Base-by-base conservation (phyloP, 1,140 invertebrate species). In the Battus philenor region DNA sequence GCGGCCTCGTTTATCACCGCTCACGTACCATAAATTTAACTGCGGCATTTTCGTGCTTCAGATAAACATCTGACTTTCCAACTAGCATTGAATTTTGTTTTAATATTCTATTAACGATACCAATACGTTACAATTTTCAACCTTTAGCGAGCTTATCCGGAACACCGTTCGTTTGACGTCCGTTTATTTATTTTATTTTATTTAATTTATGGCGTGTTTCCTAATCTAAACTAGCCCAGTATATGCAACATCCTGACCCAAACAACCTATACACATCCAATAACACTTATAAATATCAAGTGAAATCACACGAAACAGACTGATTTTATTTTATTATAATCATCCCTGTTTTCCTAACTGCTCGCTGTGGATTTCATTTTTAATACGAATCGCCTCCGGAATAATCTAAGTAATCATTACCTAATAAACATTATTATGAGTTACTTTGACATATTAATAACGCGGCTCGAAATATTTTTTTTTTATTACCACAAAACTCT, bases 381-480 rank as follows among this genome's bases (percentile, higher is more conserved):
- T 57, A 70, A 67, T 76, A 84, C 70, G 50, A 76, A 68, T 74
- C 70, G 72, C 70, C 53, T 81, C 59, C 68, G n/a, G 70, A 76
- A 58, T 79, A 78, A 81, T 70, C 80, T 85, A 81, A 70, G 64
- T 81, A 71, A 67, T 66, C 55, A 60, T 82, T 73, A 81, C 71
- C 76, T 80, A 84, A 77, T 77, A 71, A 66, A 61, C 66, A 73
- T 77, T 74, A 80, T 82, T 58, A 76, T 76, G 77, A 71, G 46
- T 84, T 82, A 82, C 78, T 78, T 85, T 85, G 76, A 85, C 81
- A 85, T 85, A 85, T 85, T 67, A 81, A 79, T 73, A 73, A 85
- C 81, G 81, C 81, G 81, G 81, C 81, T 85, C 81, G 74, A 82
- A 79, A 79, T 83, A 66, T 77, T 72, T 72, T n/a, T 74, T 70